phyloP scores from a whole-genome alignment of 1,140 invertebrate species.

The Eulimnadia texana region DNA sequence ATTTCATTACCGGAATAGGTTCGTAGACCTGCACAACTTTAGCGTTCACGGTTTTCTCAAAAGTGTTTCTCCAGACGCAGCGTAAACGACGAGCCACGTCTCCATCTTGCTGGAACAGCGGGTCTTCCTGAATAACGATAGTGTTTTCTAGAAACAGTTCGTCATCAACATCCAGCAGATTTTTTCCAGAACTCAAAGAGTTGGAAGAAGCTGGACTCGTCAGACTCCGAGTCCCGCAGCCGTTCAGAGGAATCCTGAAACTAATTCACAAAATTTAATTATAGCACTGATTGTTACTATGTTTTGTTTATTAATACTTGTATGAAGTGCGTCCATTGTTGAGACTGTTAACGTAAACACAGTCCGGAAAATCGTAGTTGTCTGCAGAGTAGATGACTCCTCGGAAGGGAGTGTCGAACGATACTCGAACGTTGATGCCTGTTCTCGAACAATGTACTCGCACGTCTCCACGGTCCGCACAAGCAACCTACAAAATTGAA shows the following conservation, averaged over 20 bases:
- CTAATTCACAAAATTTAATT: constrained; percentile 8
- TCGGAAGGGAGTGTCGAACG: constrained; percentile 15
- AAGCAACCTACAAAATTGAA: not conserved
- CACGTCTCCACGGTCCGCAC: not conserved
- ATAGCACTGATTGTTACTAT: not conserved
- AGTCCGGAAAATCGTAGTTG: constrained; percentile 13
- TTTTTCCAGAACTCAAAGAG: not conserved
- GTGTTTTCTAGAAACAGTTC: constrained; percentile 27
- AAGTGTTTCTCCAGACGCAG: constrained; percentile 23
- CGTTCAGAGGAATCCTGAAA: constrained; percentile 19
- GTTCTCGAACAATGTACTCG: constrained; percentile 22
- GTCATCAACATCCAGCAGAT: constrained; percentile 6
- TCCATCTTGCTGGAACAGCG: constrained; percentile 24
- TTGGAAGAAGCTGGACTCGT: constrained; percentile 7
- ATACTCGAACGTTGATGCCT: constrained; percentile 14
- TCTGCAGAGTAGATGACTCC: constrained; percentile 16
- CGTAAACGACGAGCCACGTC: constrained; percentile 24
- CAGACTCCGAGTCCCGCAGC: constrained; percentile 19
- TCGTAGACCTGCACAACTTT: constrained; percentile 10
- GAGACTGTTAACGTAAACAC: constrained; percentile 7
- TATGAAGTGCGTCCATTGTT: constrained; percentile 13
- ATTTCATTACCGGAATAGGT: constrained; percentile 5
- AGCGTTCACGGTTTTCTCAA: constrained; percentile 20
- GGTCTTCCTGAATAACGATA: constrained; percentile 25
- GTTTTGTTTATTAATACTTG: not conserved